phyloP scores from a whole-genome alignment of 1,140 invertebrate genomes.

The Hirudo medicinalis region DNA sequence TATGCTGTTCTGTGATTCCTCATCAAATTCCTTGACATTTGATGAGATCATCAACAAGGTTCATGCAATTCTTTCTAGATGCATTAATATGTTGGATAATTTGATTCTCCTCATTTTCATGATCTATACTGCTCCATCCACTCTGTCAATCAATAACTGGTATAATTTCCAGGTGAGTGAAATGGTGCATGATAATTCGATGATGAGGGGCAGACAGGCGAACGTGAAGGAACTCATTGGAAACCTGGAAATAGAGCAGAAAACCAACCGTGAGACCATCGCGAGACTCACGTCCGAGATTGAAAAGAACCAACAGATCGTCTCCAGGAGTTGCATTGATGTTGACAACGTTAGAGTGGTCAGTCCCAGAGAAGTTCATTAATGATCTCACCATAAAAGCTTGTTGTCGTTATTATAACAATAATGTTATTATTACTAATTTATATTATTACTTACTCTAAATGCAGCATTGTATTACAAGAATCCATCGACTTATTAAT shows the following conservation, averaged over 20 bases:
- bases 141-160: slow-evolving; percentile 7
- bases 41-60: slow-evolving; percentile 22
- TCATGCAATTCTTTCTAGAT: slow-evolving; percentile 6
- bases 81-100: slow-evolving; percentile 8
- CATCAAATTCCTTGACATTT: slow-evolving; percentile 24
- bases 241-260: slow-evolving; percentile 37
- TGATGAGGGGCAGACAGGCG: slow-evolving; percentile 37
- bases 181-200: slow-evolving; percentile 37
- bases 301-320: slow-evolving; percentile 35
- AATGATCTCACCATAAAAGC: neutral
- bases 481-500: too few relatives aligned
- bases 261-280: slow-evolving; percentile 41
- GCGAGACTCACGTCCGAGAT: slow-evolving; percentile 40
- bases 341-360: slow-evolving; percentile 35
- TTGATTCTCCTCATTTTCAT: neutral
- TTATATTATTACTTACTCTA: neutral
- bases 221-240: slow-evolving; percentile 35
- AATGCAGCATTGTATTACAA: neutral
- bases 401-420: neutral
- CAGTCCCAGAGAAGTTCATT: slow-evolving; percentile 10
- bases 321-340: slow-evolving; percentile 32
- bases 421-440: neutral
- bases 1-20: slow-evolving; percentile 26
- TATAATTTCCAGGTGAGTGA: slow-evolving; percentile 33
- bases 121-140: neutral